Percentiles rank a stretch among this genome's conserved stretches.
These are phyloP conservation scores for Pangasius macronema DNA, from an alignment of 2,797 vertebrate species.

Conservation along the genomic window DNA sequence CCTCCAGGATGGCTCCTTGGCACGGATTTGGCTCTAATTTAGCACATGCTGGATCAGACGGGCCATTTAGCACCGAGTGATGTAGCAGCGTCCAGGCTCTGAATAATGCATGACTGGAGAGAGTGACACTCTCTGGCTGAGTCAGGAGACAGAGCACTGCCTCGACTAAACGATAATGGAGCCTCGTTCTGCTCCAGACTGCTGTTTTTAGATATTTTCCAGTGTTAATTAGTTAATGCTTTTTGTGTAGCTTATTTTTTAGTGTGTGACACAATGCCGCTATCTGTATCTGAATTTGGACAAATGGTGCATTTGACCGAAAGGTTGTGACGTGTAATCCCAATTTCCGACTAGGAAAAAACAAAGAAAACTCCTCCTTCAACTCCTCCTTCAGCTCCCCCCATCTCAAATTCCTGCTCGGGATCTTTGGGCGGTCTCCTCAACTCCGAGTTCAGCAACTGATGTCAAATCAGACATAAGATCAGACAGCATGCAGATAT, in stretches of 20 bases:
- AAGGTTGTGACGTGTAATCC: neutral
- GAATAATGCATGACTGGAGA: conserved; percentile 48
- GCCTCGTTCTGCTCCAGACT: neutral
- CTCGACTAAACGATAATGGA: neutral
- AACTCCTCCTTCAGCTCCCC: neutral
- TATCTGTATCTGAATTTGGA: neutral
- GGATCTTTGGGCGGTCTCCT: neutral
- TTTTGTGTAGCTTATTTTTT: neutral
- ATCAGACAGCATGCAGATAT: neutral
- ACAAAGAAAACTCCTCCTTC: neutral
- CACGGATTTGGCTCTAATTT: conserved; percentile 44
- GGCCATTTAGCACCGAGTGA: conserved; percentile 37
- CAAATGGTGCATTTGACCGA: neutral
- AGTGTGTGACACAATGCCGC: neutral
- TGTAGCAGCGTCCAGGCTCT: conserved; percentile 37
- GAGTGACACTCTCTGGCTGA: conserved; percentile 26
- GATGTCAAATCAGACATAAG: neutral
- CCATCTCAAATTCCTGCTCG: neutral
- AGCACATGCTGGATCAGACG: conserved; percentile 25
- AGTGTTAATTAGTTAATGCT: neutral
- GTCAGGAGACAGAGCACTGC: conserved; percentile 33
- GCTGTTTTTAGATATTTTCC: neutral
- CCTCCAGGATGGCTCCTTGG: conserved; percentile 9
- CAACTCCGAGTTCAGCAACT: neutral
- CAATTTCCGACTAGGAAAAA: neutral